These are phyloP conservation scores for Julus scandinavius DNA, from an alignment of 2,888 invertebrate genomes.

Conservation along the genomic window DNA sequence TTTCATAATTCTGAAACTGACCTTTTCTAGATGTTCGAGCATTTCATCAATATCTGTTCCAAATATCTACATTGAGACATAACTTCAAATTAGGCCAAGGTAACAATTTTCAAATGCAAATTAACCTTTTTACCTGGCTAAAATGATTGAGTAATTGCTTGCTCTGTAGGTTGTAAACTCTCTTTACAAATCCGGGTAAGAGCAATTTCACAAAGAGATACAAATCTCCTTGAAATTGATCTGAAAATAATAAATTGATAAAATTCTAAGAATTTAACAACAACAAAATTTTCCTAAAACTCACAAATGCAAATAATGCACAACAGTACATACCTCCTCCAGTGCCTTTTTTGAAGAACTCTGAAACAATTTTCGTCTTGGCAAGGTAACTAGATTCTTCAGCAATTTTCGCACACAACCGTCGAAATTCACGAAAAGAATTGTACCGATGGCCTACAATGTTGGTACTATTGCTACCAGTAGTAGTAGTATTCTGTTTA, in stretches of 20 bases:
- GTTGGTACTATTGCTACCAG: slow-evolving; percentile 1
- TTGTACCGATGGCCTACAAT: slow-evolving; percentile 69
- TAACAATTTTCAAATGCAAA: slow-evolving; percentile 39
- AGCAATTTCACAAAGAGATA: slow-evolving; percentile 83
- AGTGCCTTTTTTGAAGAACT: slow-evolving; percentile 73
- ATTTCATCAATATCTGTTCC: slow-evolving; percentile 79
- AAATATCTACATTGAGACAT: slow-evolving; percentile 71
- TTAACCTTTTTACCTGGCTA: slow-evolving; percentile 70
- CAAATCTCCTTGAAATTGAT: slow-evolving; percentile 80
- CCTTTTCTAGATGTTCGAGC: slow-evolving; percentile 83
- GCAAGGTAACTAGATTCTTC: slow-evolving; percentile 81
- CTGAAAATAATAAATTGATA: slow-evolving; percentile 63
- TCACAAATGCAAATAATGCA: not conserved
- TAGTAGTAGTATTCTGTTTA: not conserved
- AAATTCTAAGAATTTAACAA: not conserved
- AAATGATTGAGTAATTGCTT: slow-evolving; percentile 91
- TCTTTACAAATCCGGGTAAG: slow-evolving; percentile 82
- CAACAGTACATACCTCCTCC: slow-evolving; percentile 64
- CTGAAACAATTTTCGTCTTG: slow-evolving; percentile 79
- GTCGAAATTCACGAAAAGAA: slow-evolving; percentile 79
- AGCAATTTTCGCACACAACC: slow-evolving; percentile 81
- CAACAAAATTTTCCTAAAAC: not conserved
- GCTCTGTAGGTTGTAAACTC: slow-evolving; percentile 91
- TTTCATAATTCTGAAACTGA: slow-evolving; percentile 53
- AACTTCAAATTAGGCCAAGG: not conserved